These are phyloP conservation scores for Villa cingulata DNA, from an alignment of 2,888 invertebrate genomes.

Conservation along the genomic window DNA sequence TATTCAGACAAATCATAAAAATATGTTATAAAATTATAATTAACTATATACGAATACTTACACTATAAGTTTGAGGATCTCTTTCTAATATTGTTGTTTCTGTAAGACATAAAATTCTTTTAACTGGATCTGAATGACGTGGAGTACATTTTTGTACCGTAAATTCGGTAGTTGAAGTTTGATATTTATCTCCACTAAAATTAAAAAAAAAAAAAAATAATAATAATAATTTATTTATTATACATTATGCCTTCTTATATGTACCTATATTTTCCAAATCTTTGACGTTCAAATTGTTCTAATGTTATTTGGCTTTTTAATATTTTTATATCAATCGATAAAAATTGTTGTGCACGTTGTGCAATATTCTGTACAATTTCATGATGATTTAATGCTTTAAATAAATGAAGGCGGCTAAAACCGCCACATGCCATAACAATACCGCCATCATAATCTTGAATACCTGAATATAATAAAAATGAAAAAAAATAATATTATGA, in stretches of 20 bases:
- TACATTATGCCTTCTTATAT: slow-evolving; percentile 3
- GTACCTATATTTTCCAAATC: slow-evolving; percentile 87
- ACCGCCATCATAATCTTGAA: slow-evolving; percentile 82
- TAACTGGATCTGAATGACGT: slow-evolving; percentile 70
- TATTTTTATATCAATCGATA: slow-evolving; percentile 74
- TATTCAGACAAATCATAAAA: neutral
- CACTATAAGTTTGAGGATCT: slow-evolving; percentile 92
- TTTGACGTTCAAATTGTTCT: slow-evolving; percentile 73
- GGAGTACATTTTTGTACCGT: slow-evolving; percentile 82
- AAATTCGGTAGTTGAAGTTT: slow-evolving; percentile 95
- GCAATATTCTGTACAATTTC: slow-evolving; percentile 76
- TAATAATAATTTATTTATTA: neutral
- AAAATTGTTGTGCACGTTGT: slow-evolving; percentile 64
- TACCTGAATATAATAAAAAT: slow-evolving; percentile 36
- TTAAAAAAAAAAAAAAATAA: too few species aligned
- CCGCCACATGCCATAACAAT: slow-evolving; percentile 85
- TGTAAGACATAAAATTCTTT: slow-evolving; percentile 83
- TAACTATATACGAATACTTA: slow-evolving; percentile 10
- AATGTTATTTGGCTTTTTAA: slow-evolving; percentile 68
- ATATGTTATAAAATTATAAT: too few species aligned
- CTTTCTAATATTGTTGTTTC: slow-evolving; percentile 92
- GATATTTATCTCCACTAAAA: slow-evolving; percentile 81
- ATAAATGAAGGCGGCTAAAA: slow-evolving; percentile 81
- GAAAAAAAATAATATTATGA: neutral
- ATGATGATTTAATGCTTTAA: slow-evolving; percentile 72